These are phyloP conservation scores for Nomada fucata DNA, from an alignment of 2,888 invertebrate genomes.

Conservation along the genomic window DNA sequence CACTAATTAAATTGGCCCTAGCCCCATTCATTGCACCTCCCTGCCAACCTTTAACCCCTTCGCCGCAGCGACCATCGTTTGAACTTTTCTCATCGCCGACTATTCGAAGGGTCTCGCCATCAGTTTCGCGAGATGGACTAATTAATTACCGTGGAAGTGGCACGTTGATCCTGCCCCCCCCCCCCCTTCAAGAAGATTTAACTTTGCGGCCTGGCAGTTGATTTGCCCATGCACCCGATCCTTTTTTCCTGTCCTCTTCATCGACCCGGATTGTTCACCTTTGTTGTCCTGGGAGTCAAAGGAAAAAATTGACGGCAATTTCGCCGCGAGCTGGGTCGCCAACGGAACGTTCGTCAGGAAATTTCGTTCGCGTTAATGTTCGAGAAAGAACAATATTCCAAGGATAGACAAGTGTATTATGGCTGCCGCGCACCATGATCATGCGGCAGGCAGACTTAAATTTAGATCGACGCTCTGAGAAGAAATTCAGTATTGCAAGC, in stretches of 20 bases:
- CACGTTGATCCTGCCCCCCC: conserved; percentile 47
- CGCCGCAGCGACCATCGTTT: conserved; percentile 61
- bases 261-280: conserved; percentile 7
- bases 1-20: conserved; percentile 69
- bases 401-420: too few relatives aligned
- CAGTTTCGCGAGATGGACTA: conserved; percentile 66
- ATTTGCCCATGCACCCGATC: conserved; percentile 11
- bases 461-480: too few relatives aligned
- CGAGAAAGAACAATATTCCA: background rate
- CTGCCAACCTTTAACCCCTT: conserved; percentile 36
- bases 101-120: conserved; percentile 65
- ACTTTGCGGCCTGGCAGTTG: conserved; percentile 41
- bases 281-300: conserved; percentile 8
- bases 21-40: conserved; percentile 33
- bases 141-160: conserved; percentile 67
- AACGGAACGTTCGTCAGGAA: background rate
- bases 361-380: background rate
- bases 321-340: background rate
- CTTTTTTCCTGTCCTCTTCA: conserved; percentile 16
- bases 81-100: conserved; percentile 69
- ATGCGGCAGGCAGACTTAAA: too few relatives aligned
- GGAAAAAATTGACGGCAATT: background rate
- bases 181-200: conserved; percentile 51
- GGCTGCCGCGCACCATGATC: too few relatives aligned
- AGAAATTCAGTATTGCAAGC: too few relatives aligned